Evolutionary conservation across 1,140 invertebrate genomes (phyloP).

Genomic region (Bombus superbus): DNA sequence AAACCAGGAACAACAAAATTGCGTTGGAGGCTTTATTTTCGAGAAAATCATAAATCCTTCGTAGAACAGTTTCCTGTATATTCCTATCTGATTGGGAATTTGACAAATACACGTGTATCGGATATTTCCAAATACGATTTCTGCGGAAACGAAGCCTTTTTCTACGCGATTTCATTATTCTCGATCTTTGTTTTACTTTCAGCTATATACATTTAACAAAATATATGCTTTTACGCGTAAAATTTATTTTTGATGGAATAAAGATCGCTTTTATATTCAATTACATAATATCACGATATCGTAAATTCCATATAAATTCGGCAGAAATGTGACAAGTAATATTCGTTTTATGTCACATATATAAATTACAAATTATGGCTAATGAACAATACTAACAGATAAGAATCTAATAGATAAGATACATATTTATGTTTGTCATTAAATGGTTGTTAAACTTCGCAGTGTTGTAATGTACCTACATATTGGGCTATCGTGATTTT

Average conservation of each 20-base stretch:
- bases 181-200: not conserved
- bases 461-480: not conserved
- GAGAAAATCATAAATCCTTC: too few species aligned
- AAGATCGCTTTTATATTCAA: not conserved
- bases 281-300: not conserved
- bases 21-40: too few species aligned
- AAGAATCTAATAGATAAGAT: not conserved
- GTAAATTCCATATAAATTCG: not conserved
- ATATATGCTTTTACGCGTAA: not conserved
- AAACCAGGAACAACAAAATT: too few species aligned
- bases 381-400: not conserved
- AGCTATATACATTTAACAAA: too few species aligned
- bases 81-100: not conserved
- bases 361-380: not conserved
- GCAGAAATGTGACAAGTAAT: not conserved
- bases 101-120: not conserved
- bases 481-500: not conserved
- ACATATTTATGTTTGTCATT: too few species aligned
- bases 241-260: not conserved
- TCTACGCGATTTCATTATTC: not conserved
- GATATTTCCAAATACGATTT: not conserved
- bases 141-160: too few species aligned
- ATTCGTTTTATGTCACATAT: not conserved
- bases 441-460: not conserved
- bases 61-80: too few species aligned